Evolutionary conservation across 2,113 vertebrate genomes (phyloP), one percentile per base, ranked within the genome.

Genomic region (Chaenocephalus aceratus): DNA sequence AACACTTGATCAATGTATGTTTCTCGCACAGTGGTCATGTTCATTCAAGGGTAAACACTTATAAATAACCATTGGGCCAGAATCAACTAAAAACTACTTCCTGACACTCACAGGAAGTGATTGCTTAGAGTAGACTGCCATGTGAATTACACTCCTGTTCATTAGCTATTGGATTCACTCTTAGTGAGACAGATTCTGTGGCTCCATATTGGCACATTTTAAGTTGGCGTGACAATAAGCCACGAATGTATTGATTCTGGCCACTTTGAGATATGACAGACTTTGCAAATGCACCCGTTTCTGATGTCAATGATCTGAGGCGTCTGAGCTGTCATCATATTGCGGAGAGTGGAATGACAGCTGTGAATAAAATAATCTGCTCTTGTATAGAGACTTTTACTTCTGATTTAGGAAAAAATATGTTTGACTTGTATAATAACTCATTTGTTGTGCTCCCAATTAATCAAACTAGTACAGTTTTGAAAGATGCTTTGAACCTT

Each of bases 1-100:
- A 84, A 61, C 26, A 56, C 21, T 68, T 63, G 79, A 87, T 89
- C 66, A 79, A 69, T 89, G 72, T 7, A 18, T 26, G 54, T 62
- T 67, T 63, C 48, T 53, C 7, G 2, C 45, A 46, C 5, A n/a
- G 49, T n/a, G 56, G 16, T 15, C 64, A 23, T 64, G 69, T 57
- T 82, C 52, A 16, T 74, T 84, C 56, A 67, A 59, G 75, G 59
- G 56, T 66, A 44, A 70, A 12, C 12, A 58, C 21, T 21, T 21
- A 21, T 21, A 21, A 21, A 21, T 21, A 21, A 21, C 57, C 53
- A 18, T 6, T 26, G 61, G 83, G 64, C 16, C 6, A 10, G 45
- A 80, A 66, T 60, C 45, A 63, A 63, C 52, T 68, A 72, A 89
- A 88, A n/a, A 52, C 60, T 74, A 3, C 54, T 16, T 5, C 48